Base-by-base conservation (phyloP, 2,797 vertebrate genomes). In the Falco cherrug region DNA sequence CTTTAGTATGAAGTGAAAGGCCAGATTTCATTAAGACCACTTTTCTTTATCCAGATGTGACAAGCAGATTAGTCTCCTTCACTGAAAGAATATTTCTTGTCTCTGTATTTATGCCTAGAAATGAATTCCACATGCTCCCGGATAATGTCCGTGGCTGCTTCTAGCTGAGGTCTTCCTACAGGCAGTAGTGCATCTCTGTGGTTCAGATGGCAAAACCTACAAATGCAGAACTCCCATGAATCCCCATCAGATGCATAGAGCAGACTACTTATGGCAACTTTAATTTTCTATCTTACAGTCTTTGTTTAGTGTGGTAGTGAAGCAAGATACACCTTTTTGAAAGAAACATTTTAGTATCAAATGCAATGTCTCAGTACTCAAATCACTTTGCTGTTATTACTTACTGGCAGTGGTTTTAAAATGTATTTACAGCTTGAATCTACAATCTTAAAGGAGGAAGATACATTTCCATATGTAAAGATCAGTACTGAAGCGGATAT, bases 221-320 rank as follows among this genome's bases (percentile, higher is more conserved):
- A 69, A 43, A 53, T 0, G 2, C 25, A 16, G 18, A 87, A 61
- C n/a, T 68, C 13, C 56, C 8, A 16, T 33, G 16, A 63, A 28
- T 5, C 4, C 22, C 8, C 15, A 45, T 48, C 28, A 70, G 18
- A 39, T 43, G 11, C 0, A 0, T 10, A n/a, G 16, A 76, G 16
- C 29, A 45, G 35, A 15, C 8, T 70, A 17, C 11, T 20, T 29
- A 17, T 37, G 19, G 5, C 9, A 80, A 9, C 28, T 64, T 79
- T 50, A 8, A 21, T 65, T 60, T 74, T 76, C 33, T 73, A 3
- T 37, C 21, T 54, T 54, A 33, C 7, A 15, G 39, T 47, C 16
- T 24, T n/a, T 1, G 0, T 70, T 61, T 69, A 26, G 2, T 48
- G 33, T 3, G 5, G 20, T 22, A 74, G 10, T 54, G 33, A 63